These are phyloP conservation scores for Clarias pachynema DNA, from an alignment of 2,797 vertebrate genomes.

Conservation along the genomic window DNA sequence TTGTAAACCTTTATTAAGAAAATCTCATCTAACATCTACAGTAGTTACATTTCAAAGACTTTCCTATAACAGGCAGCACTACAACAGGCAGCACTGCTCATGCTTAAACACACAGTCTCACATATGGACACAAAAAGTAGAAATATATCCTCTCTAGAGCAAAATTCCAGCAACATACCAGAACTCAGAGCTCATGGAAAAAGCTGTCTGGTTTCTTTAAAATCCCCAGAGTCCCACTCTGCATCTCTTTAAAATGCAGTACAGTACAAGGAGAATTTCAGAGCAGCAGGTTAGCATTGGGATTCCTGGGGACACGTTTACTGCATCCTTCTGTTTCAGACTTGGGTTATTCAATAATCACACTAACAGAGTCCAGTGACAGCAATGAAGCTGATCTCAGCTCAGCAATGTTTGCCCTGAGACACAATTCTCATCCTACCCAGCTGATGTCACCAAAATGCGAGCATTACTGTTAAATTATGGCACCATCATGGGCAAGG, in stretches of 20 bases:
- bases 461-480: conserved; percentile 68
- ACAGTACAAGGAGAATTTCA: neutral
- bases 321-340: neutral
- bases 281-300: neutral
- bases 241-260: conserved; percentile 2
- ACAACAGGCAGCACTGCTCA: neutral
- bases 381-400: conserved; percentile 4
- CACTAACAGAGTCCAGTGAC: conserved; percentile 8
- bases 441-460: conserved; percentile 66
- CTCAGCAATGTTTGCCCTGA: conserved; percentile 4
- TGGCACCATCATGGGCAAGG: conserved; percentile 66
- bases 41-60: neutral
- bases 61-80: neutral
- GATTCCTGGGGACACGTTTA: conserved; percentile 3
- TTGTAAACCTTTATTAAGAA: neutral
- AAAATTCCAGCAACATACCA: conserved; percentile 21
- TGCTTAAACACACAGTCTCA: neutral
- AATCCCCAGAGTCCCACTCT: neutral
- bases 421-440: conserved; percentile 27
- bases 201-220: conserved; percentile 22
- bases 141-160: conserved; percentile 15
- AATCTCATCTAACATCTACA: neutral
- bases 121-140: conserved; percentile 6
- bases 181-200: conserved; percentile 27
- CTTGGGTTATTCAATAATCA: neutral